Conservation (phyloP, 2,888 invertebrate species). For the Lasioglossum calceatum region DNA sequence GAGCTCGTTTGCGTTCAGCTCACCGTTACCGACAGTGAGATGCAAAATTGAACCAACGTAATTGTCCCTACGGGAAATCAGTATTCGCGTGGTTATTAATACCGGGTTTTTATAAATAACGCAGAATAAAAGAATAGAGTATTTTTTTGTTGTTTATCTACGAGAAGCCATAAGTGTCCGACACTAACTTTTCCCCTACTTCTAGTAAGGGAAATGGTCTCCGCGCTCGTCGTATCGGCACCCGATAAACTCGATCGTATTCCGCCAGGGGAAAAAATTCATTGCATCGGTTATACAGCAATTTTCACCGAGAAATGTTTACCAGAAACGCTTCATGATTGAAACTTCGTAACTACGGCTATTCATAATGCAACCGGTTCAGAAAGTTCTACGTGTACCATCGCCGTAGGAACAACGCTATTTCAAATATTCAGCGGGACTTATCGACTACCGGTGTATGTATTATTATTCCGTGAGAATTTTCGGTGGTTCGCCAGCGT, state of each 20-base stretch:
- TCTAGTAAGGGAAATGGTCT: neutral
- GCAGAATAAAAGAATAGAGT: neutral
- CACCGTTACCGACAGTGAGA: neutral
- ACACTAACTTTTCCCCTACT: neutral
- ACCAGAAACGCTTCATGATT: neutral
- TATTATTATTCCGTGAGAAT: neutral
- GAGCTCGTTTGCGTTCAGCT: neutral
- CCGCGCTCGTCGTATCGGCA: neutral
- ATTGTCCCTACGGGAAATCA: neutral
- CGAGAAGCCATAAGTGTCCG: neutral
- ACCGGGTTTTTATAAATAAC: neutral
- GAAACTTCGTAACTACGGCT: neutral
- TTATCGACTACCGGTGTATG: neutral
- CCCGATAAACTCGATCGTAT: neutral
- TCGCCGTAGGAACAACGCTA: neutral
- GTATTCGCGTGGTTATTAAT: neutral
- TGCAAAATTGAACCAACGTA: no score
- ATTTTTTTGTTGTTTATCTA: neutral
- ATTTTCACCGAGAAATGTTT: neutral
- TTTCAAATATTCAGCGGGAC: conserved; percentile 2
- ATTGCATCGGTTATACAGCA: neutral
- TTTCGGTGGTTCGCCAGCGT: neutral
- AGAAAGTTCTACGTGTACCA: neutral
- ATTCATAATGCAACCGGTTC: neutral
- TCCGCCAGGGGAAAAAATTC: no score